Percentiles rank a stretch among this genome's conserved stretches.
phyloP scores from a whole-genome alignment of 2,113 vertebrate species.

The Paramormyrops kingsleyae region DNA sequence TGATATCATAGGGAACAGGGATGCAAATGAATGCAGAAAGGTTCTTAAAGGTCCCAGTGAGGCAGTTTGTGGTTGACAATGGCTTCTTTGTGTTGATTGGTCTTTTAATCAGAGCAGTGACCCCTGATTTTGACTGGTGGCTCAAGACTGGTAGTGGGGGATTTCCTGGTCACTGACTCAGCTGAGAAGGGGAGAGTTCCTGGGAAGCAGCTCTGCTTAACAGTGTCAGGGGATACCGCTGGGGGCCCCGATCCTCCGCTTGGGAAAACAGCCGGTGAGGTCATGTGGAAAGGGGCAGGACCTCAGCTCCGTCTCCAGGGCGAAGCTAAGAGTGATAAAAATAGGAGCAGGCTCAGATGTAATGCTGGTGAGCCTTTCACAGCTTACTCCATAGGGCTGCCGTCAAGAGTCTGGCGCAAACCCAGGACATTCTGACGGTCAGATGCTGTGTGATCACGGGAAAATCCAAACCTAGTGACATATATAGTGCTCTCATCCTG shows the following conservation, averaged over 20 bases:
- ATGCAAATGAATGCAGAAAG: neutral
- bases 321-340: neutral
- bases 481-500: neutral
- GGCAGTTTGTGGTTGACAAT: neutral
- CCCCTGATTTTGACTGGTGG: neutral
- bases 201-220: neutral
- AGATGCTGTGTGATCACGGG: neutral
- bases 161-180: neutral
- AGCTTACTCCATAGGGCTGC: neutral
- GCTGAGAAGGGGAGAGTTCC: neutral
- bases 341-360: neutral
- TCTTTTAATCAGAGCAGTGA: neutral
- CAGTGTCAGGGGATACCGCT: neutral
- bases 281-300: neutral
- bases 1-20: neutral
- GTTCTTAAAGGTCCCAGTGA: neutral
- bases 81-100: neutral
- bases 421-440: neutral
- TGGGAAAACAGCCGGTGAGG: neutral
- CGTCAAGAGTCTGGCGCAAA: neutral
- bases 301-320: neutral
- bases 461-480: neutral
- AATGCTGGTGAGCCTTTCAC: neutral
- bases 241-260: neutral
- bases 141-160: neutral